Base-by-base conservation (phyloP, 2,888 invertebrate genomes). In the Meiosimyza platycephala region DNA sequence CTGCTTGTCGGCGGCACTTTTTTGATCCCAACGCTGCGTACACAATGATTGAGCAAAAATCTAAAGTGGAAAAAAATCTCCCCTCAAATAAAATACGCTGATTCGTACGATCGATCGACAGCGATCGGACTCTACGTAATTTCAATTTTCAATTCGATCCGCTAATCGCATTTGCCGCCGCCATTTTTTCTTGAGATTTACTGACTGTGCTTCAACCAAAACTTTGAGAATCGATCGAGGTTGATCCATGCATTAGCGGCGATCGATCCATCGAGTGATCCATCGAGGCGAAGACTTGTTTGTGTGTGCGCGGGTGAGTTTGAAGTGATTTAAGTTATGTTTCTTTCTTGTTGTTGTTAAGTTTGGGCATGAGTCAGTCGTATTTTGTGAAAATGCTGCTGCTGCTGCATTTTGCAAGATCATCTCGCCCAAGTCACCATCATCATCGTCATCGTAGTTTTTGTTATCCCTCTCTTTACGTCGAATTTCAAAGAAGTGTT, bases 111-210 rank as follows among this genome's bases (percentile, higher is more conserved):
- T 51, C 28, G 64, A 62, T 64, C 67, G 73, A 60, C 73, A 59
- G 64, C 70, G 70, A 73, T 73, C 47, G 60, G 51, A 66, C 70
- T 70, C 62, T 65, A 70, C 79, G 83, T 80, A 79, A 81, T 83
- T 82, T 82, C 83, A 82, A 82, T 83, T 82, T 83, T 81, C 78
- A 79, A 83, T 83, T 83, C 83, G 83, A 83, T 83, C 82, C 83
- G 84, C 83, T 84, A 84, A 83, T 83, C 84, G 83, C 76, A 79
- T 76, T 74, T 75, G 40, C 40, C 73, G 52, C 74, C 60, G 65
- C 64, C 69, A 28, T 18, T 60, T 22, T 22, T 22, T 60, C 59
- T 22, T 22, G 33, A 15, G 59, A 15, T 40, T 40, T 40, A 40
- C 40, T 40, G 15, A 40, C 59, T 16, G 55, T 6, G 57, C 18